Base-by-base conservation (phyloP, 1,140 invertebrate species). In the Brachionus rotundiformis region DNA sequence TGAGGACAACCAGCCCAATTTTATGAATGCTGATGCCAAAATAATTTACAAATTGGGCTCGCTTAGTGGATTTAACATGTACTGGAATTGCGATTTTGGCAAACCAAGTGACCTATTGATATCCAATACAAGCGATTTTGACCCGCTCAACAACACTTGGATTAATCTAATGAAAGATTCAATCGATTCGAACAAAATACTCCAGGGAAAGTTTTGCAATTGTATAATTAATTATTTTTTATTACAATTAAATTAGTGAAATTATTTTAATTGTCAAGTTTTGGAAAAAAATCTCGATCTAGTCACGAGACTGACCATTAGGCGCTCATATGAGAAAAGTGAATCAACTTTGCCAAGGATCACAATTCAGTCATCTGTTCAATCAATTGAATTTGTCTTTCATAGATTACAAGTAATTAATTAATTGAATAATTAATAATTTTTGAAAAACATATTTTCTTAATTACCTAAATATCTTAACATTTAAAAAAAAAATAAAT, bases 21-120 rank as follows among this genome's bases (percentile, higher is more conserved):
- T 65, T 65, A 16, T 65, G 36, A 68, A 81, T 49, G 79, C 79
- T 3, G 79, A 81, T 2, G 79, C 33, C 4, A 65, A 71, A 65
- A 49, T 81, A 13, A 44, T 81, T n/a, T 81, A 36, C 61, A 81
- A 81, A 79, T 6, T 59, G 33, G 76, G 76, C 76, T 59, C 76
- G 6, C 33, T 79, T 5, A 63, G 13, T 33, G 76, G 76, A 13
- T 79, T 79, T 79, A 79, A 79, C 16, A 54, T 79, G 7, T 79
- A 79, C 59, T 79, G 76, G 76, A 79, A 79, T 59, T 79, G 47
- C 27, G 76, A 79, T 79, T 63, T 59, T 47, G 68, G 39, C 2
- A 8, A 47, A 7, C 25, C 19, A 25, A 73, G 44, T 2, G 39
- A 73, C 3, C 25, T 13, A 7, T 44, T 73, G 11, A 73, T 73